Percentiles rank a stretch among this genome's conserved stretches.
Evolutionary conservation across 2,113 vertebrate genomes (phyloP).

Genomic region (Mionectes macconnelli): DNA sequence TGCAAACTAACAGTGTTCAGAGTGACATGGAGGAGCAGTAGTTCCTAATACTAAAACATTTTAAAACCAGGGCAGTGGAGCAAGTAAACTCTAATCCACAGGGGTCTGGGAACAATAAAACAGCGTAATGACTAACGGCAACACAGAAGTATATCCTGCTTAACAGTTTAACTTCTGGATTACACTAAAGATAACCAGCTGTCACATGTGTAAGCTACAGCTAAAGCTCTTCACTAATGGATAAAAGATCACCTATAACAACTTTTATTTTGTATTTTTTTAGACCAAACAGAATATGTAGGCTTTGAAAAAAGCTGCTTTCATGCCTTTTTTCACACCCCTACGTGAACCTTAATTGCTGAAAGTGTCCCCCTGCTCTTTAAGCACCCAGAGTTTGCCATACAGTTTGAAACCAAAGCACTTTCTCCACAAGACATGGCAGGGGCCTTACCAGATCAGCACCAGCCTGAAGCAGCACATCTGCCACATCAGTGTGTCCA

Average conservation of each 20-base stretch:
- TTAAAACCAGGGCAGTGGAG: background rate
- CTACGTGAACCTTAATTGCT: background rate
- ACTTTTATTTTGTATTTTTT: background rate
- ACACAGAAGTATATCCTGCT: background rate
- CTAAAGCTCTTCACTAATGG: background rate
- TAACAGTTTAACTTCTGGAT: background rate
- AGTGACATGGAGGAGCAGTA: background rate
- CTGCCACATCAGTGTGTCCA: slow-evolving; percentile 97
- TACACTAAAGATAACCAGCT: background rate
- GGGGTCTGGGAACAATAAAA: background rate
- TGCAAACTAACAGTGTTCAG: background rate
- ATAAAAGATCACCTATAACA: background rate
- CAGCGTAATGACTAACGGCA: background rate
- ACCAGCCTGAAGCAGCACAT: slow-evolving; percentile 94
- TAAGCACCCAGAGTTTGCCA: background rate
- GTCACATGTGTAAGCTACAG: background rate
- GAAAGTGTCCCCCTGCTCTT: background rate
- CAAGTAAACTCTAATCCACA: background rate
- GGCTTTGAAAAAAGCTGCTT: background rate
- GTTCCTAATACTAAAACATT: background rate
- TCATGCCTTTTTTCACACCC: background rate
- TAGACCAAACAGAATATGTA: background rate
- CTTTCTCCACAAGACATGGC: background rate
- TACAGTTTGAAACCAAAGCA: background rate
- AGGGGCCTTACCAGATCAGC: slow-evolving; percentile 88